Evolutionary conservation across 2,888 invertebrate species (phyloP), one percentile per base, ranked within the genome.

Genomic region (Caenorhabditis angaria): DNA sequence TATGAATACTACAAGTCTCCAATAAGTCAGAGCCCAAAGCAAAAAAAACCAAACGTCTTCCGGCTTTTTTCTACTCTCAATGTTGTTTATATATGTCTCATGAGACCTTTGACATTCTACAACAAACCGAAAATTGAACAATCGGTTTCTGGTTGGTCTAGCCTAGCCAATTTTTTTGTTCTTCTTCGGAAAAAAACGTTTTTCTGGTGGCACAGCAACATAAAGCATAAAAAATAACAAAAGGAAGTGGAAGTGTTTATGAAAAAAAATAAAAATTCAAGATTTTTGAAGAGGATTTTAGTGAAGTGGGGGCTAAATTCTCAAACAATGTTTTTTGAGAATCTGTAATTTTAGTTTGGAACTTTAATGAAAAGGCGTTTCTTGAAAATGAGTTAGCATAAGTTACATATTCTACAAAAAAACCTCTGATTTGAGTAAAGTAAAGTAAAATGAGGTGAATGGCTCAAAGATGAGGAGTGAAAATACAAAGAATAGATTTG

Each of bases 21-120:
- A n/a, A n/a, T n/a, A n/a, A n/a, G n/a, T n/a, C n/a, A n/a, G n/a
- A n/a, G n/a, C n/a, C n/a, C n/a, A n/a, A n/a, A n/a, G n/a, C n/a
- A n/a, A n/a, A n/a, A n/a, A n/a, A n/a, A n/a, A n/a, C n/a, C n/a
- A n/a, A n/a, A n/a, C n/a, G n/a, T n/a, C n/a, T n/a, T n/a, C n/a
- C n/a, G n/a, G n/a, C n/a, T n/a, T n/a, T n/a, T n/a, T n/a, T 41
- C 41, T 41, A 41, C 41, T 41, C 41, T 41, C 41, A 41, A 41
- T 41, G 41, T 41, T 41, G 18, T 41, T 41, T 41, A 41, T 41
- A 41, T 41, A 41, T 41, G 41, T 41, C 41, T 41, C 41, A 41
- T 41, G 41, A 41, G 41, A 41, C 41, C 41, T 41, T 41, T 41
- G 41, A 41, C 41, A 41, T 41, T 41, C 41, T 41, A 41, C 41